phyloP scores from a whole-genome alignment of 2,797 vertebrate genomes.

The Acipenser transmontanus region DNA sequence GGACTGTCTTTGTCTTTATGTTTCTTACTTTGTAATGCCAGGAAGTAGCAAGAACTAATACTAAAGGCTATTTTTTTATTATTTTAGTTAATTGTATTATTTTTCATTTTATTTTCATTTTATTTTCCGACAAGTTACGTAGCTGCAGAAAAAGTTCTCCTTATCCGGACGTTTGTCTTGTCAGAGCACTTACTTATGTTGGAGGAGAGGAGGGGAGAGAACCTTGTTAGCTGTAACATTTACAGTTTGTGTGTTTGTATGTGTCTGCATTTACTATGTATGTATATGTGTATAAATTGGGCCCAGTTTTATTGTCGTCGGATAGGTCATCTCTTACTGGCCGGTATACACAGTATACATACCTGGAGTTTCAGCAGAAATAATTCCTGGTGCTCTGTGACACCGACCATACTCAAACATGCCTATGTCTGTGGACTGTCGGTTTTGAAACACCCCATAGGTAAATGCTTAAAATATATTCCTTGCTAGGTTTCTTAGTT shows the following conservation, averaged over 20 bases:
- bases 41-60: conserved; percentile 39
- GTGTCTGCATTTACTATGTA: conserved; percentile 34
- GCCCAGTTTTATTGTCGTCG: conserved; percentile 32
- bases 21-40: conserved; percentile 37
- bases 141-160: conserved; percentile 48
- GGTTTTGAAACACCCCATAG: no score
- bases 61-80: conserved; percentile 42
- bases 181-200: conserved; percentile 65
- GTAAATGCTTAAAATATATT: no score
- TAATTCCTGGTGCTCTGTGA: conserved; percentile 38
- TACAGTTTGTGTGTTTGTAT: conserved; percentile 46
- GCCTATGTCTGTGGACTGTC: conserved; percentile 30
- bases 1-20: conserved; percentile 56
- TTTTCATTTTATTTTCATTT: conserved; percentile 27
- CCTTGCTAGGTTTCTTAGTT: no score
- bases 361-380: conserved; percentile 31
- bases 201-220: conserved; percentile 27
- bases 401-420: conserved; percentile 62
- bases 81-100: conserved; percentile 42
- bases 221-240: conserved; percentile 51
- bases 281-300: conserved; percentile 28
- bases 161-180: conserved; percentile 53
- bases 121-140: conserved; percentile 43
- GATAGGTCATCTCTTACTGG: conserved; percentile 31
- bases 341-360: conserved; percentile 16